These are phyloP conservation scores for Nebria brevicollis DNA, from an alignment of 2,888 invertebrate species.

Conservation along the genomic window DNA sequence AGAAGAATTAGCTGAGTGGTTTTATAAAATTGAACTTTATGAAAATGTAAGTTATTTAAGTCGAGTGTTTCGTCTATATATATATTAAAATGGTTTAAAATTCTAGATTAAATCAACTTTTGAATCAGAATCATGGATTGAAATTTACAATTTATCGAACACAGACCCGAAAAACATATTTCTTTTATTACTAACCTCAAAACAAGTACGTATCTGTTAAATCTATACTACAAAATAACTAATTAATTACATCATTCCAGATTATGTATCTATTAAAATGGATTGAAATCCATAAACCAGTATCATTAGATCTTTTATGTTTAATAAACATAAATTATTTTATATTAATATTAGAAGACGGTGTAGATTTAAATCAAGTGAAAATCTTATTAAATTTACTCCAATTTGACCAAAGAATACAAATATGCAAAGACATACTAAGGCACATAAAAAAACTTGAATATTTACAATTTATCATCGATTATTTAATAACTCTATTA, in stretches of 20 bases:
- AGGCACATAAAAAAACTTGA: constrained; percentile 71
- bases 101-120: constrained; percentile 68
- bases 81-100: constrained; percentile 13
- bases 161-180: constrained; percentile 63
- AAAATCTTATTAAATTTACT: constrained; percentile 70
- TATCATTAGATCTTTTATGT: constrained; percentile 65
- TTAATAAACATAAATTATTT: constrained; percentile 67
- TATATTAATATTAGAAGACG: constrained; percentile 68
- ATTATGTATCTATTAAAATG: constrained; percentile 76
- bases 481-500: constrained; percentile 67
- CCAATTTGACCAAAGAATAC: constrained; percentile 68
- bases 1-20: constrained; percentile 66
- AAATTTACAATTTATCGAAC: constrained; percentile 67
- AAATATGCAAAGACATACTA: constrained; percentile 73
- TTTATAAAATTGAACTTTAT: constrained; percentile 72
- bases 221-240: constrained; percentile 4
- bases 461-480: constrained; percentile 72
- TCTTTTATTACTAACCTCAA: constrained; percentile 50
- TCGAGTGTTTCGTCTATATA: neutral
- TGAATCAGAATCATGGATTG: constrained; percentile 70
- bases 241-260: constrained; percentile 59
- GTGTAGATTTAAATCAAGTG: constrained; percentile 62
- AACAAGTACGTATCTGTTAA: constrained; percentile 61
- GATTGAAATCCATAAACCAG: constrained; percentile 72
- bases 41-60: constrained; percentile 64